phyloP scores from a whole-genome alignment of 1,140 invertebrate genomes.

The Ooceraea biroi region DNA sequence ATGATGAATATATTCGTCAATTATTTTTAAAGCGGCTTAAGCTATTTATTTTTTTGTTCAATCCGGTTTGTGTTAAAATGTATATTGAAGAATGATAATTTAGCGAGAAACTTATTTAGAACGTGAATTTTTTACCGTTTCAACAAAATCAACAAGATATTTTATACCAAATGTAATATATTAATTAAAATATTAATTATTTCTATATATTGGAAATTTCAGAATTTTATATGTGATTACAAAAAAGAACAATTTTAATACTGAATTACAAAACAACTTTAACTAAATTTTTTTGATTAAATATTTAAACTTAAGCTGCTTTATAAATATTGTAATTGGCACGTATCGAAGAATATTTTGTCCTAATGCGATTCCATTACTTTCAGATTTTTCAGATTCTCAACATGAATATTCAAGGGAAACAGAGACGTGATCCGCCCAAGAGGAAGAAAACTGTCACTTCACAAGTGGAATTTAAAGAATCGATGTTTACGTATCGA shows the following conservation, averaged over 20 bases:
- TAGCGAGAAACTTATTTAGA: no score
- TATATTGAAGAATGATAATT: background rate
- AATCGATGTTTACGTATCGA: conserved; percentile 14
- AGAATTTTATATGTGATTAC: no score
- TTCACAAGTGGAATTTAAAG: background rate
- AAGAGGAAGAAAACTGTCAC: background rate
- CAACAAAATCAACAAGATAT: no score
- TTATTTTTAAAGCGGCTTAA: background rate
- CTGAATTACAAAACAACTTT: no score
- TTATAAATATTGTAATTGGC: background rate
- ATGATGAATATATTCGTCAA: background rate
- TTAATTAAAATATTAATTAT: no score
- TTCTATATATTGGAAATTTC: no score
- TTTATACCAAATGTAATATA: no score
- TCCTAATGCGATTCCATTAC: background rate
- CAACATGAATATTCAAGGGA: background rate
- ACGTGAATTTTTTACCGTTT: background rate
- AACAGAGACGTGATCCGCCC: background rate
- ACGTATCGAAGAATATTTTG: background rate
- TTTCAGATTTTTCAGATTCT: background rate
- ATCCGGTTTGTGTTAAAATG: background rate
- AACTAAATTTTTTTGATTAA: background rate
- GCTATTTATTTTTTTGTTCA: background rate
- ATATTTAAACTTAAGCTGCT: background rate
- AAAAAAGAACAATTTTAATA: no score